Conservation (phyloP, 2,888 invertebrate species). For the Drosophila stalkeri region DNA sequence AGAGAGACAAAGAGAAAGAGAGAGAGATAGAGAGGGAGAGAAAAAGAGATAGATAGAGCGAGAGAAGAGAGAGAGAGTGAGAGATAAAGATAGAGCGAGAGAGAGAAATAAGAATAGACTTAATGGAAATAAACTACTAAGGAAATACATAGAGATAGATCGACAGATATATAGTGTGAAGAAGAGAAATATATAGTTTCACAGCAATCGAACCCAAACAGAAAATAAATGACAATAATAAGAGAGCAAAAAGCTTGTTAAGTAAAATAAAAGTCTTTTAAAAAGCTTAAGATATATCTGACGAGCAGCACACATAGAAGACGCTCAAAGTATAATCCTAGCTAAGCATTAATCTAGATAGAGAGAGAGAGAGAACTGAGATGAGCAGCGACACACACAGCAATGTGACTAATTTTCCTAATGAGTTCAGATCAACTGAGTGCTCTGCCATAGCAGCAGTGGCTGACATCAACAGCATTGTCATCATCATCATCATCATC, state of each 20-base stretch:
- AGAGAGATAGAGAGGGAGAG: background rate
- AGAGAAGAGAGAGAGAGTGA: background rate
- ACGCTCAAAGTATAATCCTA: background rate
- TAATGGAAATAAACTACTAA: no score
- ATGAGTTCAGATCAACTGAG: background rate
- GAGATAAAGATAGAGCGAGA: background rate
- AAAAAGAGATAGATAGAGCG: background rate
- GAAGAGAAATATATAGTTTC: background rate
- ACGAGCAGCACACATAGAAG: background rate
- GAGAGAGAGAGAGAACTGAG: background rate
- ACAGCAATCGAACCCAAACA: background rate
- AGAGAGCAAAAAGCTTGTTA: no score
- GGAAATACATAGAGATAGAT: no score
- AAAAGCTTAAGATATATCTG: background rate
- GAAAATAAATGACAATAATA: background rate
- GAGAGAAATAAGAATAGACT: no score
- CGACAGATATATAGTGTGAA: background rate
- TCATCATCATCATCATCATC: conserved; percentile 6
- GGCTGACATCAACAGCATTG: background rate
- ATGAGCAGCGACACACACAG: conserved; percentile 1
- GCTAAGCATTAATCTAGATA: background rate
- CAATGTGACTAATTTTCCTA: conserved; percentile 11
- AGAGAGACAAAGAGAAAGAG: background rate
- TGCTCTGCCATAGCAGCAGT: background rate
- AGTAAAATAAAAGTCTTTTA: background rate